Conservation (phyloP, 2,888 invertebrate species). For the Drosophila limbata region DNA sequence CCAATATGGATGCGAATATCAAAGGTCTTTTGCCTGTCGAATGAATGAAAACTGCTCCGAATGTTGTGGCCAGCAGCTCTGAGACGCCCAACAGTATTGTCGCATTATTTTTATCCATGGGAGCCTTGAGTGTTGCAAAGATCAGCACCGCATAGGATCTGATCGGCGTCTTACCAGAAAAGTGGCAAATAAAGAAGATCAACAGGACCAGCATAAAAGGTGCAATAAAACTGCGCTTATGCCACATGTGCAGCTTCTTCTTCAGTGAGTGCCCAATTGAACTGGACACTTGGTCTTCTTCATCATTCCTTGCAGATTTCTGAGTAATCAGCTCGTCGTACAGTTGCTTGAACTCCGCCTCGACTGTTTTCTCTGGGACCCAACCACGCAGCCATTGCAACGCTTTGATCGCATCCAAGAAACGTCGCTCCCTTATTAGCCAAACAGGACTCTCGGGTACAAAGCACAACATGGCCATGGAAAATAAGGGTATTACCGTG, state of each 20-base stretch:
- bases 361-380: slow-evolving; percentile 18
- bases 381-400: slow-evolving; percentile 29
- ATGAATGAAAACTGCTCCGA: slow-evolving; percentile 17
- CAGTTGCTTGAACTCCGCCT: slow-evolving; percentile 15
- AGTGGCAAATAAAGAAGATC: slow-evolving; percentile 17
- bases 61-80: slow-evolving; percentile 11
- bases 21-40: slow-evolving; percentile 19
- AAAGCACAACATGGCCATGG: slow-evolving; percentile 72
- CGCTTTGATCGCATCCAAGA: slow-evolving; percentile 8
- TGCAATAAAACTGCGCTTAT: slow-evolving; percentile 13
- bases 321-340: slow-evolving; percentile 14
- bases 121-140: slow-evolving; percentile 16
- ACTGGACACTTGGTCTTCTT: background rate
- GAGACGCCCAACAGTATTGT: slow-evolving; percentile 22
- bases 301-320: background rate
- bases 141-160: slow-evolving; percentile 17
- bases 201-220: slow-evolving; percentile 15
- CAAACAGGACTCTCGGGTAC: slow-evolving; percentile 90
- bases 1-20: slow-evolving; percentile 15
- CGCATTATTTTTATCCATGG: slow-evolving; percentile 17
- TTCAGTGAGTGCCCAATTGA: background rate
- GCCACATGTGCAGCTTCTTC: slow-evolving; percentile 22
- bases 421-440: slow-evolving; percentile 12
- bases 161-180: slow-evolving; percentile 25
- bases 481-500: slow-evolving; percentile 82